These are phyloP conservation scores for Lithobates pipiens DNA, from an alignment of 2,797 vertebrate genomes.

Conservation along the genomic window DNA sequence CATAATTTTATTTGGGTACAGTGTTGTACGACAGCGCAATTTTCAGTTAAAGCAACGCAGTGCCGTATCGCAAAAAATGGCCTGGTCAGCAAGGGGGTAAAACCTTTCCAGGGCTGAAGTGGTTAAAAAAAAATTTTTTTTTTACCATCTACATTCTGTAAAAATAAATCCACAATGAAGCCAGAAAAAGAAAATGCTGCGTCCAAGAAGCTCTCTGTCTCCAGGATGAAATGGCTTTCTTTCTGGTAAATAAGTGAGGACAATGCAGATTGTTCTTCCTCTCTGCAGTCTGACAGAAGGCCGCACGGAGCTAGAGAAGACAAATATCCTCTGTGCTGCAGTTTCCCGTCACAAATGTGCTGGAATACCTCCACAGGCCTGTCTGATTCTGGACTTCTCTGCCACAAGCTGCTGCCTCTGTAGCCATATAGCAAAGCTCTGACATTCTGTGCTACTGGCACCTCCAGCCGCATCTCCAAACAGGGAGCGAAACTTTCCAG, in stretches of 20 bases:
- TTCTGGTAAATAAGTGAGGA: constrained; percentile 60
- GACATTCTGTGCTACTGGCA: constrained; percentile 36
- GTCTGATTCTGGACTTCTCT: constrained; percentile 36
- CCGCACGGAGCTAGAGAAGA: constrained; percentile 12
- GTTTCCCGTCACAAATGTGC: constrained; percentile 42
- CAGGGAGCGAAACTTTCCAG: neutral
- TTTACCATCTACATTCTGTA: neutral
- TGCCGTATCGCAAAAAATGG: no score
- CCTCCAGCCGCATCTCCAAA: neutral
- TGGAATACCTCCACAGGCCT: constrained; percentile 41
- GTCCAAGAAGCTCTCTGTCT: neutral
- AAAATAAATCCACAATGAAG: neutral
- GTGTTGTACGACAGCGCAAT: no score
- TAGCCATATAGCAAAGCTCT: neutral
- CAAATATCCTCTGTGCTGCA: constrained; percentile 33
- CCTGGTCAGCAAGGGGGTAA: no score
- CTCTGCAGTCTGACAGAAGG: constrained; percentile 41
- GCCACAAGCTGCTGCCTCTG: constrained; percentile 40
- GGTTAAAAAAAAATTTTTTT: no score
- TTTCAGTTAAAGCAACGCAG: no score
- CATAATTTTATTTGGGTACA: no score
- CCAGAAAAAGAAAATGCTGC: neutral
- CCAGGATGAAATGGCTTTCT: neutral
- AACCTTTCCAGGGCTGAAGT: no score
- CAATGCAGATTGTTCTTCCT: constrained; percentile 30